These are phyloP conservation scores for Xiphophorus maculatus DNA, from an alignment of 2,113 vertebrate genomes.

Conservation along the genomic window DNA sequence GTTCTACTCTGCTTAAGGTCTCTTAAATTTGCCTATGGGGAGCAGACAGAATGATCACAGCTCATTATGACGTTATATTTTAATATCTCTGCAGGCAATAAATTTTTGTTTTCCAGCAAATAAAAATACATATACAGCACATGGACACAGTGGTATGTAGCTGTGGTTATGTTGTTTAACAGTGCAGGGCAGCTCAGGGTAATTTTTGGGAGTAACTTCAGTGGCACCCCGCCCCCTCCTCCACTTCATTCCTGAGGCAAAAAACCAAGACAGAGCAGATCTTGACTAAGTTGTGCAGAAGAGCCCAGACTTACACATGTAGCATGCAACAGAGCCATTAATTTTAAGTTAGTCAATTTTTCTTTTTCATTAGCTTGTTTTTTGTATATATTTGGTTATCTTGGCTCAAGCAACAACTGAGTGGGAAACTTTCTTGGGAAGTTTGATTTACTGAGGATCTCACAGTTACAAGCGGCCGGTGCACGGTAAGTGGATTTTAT, in stretches of 20 bases:
- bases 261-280: constrained; percentile 28
- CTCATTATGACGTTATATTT: constrained; percentile 12
- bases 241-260: constrained; percentile 39
- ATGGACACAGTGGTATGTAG: not conserved
- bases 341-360: not conserved
- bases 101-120: not conserved
- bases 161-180: constrained; percentile 16
- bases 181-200: constrained; percentile 10
- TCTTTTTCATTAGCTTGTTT: not conserved
- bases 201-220: constrained; percentile 44
- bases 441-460: constrained; percentile 16
- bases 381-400: not conserved
- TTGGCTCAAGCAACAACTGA: constrained; percentile 7
- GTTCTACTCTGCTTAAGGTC: constrained; percentile 6
- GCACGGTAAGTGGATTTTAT: constrained; percentile 50
- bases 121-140: not conserved
- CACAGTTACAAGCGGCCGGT: not conserved
- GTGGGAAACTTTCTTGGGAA: constrained; percentile 13
- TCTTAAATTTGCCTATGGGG: constrained; percentile 9
- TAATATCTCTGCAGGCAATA: not conserved
- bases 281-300: not conserved
- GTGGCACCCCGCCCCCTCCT: constrained; percentile 17
- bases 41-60: constrained; percentile 12
- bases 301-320: not conserved
- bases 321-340: constrained; percentile 6